Conservation (phyloP, 2,113 vertebrate genomes). For the Eulemur macaco region DNA sequence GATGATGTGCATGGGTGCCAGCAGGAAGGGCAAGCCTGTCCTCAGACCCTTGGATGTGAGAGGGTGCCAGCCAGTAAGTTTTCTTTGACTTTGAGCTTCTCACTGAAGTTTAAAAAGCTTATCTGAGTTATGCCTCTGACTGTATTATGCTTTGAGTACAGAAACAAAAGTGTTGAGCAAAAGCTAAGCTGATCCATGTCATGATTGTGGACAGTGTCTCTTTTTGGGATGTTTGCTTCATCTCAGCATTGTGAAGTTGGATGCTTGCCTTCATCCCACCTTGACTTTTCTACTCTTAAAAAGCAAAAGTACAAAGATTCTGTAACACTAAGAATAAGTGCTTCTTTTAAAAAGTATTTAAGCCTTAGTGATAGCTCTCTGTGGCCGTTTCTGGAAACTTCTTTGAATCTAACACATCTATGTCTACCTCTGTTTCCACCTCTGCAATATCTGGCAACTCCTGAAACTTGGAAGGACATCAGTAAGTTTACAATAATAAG, state of each 20-base stretch:
- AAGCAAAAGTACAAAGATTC: conserved; percentile 14
- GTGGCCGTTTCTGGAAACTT: neutral
- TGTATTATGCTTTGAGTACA: neutral
- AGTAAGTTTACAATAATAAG: neutral
- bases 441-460: neutral
- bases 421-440: neutral
- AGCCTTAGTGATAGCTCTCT: neutral
- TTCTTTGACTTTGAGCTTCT: neutral
- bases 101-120: neutral
- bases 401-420: neutral
- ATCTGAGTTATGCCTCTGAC: neutral
- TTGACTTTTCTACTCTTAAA: neutral
- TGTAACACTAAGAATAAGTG: neutral
- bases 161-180: neutral
- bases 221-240: neutral
- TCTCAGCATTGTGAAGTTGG: neutral
- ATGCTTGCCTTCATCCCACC: neutral
- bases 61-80: conserved; percentile 68
- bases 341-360: neutral
- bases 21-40: neutral
- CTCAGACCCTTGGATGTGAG: neutral
- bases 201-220: neutral
- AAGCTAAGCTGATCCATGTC: neutral
- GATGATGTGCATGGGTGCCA: neutral
- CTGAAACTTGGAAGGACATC: neutral